A percentile compares a stretch with the other conserved stretches of the same genome.
Conservation (phyloP, 2,113 vertebrate genomes). For the Penelope pileata region DNA sequence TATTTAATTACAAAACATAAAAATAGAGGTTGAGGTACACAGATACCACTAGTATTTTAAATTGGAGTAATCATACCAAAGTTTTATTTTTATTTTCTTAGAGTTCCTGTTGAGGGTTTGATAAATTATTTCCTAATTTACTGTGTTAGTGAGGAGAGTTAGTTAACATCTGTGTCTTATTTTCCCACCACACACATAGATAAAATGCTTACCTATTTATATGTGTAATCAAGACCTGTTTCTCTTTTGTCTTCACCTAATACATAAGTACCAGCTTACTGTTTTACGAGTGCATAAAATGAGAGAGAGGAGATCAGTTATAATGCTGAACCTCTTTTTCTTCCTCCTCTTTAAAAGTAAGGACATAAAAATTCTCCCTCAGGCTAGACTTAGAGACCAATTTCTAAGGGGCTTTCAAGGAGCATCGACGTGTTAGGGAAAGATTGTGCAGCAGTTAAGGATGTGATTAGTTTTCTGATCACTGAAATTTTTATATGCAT, state of each 20-base stretch:
- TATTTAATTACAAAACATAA: background rate
- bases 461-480: background rate
- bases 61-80: background rate
- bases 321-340: background rate
- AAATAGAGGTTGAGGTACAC: background rate
- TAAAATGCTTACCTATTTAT: background rate
- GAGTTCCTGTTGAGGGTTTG: background rate
- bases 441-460: background rate
- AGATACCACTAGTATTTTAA: background rate
- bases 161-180: background rate
- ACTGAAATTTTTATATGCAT: background rate
- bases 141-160: background rate
- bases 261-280: background rate
- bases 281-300: constrained; percentile 23
- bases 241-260: background rate
- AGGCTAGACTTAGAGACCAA: constrained; percentile 5
- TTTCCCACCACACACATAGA: background rate
- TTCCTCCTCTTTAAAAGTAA: constrained; percentile 27
- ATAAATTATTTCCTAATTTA: background rate
- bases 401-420: constrained; percentile 24
- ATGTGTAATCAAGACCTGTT: background rate
- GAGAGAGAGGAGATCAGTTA: background rate
- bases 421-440: background rate
- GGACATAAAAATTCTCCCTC: background rate
- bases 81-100: background rate